Conservation (phyloP, 2,888 invertebrate genomes). For the Ochropleura leucogaster region DNA sequence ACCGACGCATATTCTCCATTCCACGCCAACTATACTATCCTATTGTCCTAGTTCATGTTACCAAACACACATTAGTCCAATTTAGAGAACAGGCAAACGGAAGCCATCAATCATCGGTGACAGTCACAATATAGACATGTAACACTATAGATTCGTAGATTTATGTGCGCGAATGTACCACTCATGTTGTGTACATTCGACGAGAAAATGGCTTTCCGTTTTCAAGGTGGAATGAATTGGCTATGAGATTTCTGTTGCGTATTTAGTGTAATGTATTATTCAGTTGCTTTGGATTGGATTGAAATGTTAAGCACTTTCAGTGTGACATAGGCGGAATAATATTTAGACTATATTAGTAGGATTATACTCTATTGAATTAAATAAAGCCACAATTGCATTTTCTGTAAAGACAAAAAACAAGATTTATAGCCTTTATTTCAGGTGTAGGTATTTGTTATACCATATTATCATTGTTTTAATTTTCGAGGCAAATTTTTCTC, state of each 20-base stretch:
- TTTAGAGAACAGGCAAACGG: slow-evolving; percentile 76
- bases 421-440: too few relatives aligned
- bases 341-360: background rate
- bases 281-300: slow-evolving; percentile 7
- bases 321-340: background rate
- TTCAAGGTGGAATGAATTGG: slow-evolving; percentile 38
- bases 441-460: too few relatives aligned
- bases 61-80: slow-evolving; percentile 75
- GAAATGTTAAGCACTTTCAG: background rate
- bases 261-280: slow-evolving; percentile 31
- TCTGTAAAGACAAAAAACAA: too few relatives aligned
- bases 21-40: slow-evolving; percentile 49
- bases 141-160: slow-evolving; percentile 64
- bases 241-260: slow-evolving; percentile 20
- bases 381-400: too few relatives aligned
- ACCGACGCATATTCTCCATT: slow-evolving; percentile 24
- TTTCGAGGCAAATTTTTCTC: too few relatives aligned
- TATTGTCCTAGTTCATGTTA: slow-evolving; percentile 66
- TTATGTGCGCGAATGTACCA: slow-evolving; percentile 55
- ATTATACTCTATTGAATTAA: too few relatives aligned
- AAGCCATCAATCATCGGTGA: slow-evolving; percentile 80
- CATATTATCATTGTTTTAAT: too few relatives aligned
- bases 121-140: slow-evolving; percentile 74
- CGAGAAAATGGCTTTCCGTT: slow-evolving; percentile 55
- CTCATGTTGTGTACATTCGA: slow-evolving; percentile 37